Conservation (phyloP, 2,888 invertebrate species). For the Cosmopolites sordidus region DNA sequence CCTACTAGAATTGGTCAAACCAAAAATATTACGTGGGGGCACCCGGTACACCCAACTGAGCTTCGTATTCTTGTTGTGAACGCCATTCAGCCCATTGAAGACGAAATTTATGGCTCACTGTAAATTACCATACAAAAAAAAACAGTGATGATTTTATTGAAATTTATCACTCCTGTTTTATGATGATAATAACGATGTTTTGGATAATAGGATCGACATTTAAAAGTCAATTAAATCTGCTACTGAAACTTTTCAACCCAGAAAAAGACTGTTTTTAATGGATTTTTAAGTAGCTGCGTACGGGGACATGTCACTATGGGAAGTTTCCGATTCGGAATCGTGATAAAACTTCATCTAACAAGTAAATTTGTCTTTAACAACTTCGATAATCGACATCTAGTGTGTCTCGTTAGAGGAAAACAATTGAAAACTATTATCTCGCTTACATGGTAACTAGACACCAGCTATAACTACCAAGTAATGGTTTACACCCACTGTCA, state of each 20-base stretch:
- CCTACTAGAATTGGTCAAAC: no score
- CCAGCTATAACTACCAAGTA: neutral
- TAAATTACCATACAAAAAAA: conserved; percentile 35
- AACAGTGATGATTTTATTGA: conserved; percentile 39
- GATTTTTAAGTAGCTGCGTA: neutral
- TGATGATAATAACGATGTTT: conserved; percentile 27
- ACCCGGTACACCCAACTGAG: conserved; percentile 32
- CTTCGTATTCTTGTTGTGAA: conserved; percentile 33
- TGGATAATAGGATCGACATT: conserved; percentile 7
- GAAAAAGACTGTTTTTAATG: neutral
- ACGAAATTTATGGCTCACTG: conserved; percentile 33
- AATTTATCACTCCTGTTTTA: conserved; percentile 31
- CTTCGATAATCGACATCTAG: neutral
- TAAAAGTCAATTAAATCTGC: neutral
- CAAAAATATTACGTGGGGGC: neutral
- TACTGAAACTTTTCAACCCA: neutral
- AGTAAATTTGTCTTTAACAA: no score
- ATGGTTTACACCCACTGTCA: neutral
- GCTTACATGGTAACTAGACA: neutral
- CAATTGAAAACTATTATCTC: neutral
- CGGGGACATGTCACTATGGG: no score
- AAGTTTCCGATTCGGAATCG: no score
- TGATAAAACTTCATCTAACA: no score
- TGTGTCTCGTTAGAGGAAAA: neutral
- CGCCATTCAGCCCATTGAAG: conserved; percentile 35